Base-by-base conservation (phyloP, 1,140 invertebrate species). In the Drosophila truncata region DNA sequence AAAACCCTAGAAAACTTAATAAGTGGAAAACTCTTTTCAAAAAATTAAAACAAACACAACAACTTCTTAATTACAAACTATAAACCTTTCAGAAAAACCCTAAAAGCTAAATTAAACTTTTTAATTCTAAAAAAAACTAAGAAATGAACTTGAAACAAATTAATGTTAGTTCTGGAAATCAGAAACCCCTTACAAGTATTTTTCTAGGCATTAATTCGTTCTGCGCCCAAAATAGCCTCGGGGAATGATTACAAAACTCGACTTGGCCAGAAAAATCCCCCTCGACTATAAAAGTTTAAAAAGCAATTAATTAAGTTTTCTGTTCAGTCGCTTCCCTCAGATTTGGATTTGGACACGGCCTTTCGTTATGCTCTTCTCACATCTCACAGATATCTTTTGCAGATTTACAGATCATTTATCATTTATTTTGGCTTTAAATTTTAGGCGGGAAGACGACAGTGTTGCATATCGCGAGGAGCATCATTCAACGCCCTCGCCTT, bases 401-500 rank as follows among this genome's bases (percentile, higher is more conserved):
- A 29, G 71, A 69, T 70, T 70, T 70, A 69, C 52, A 55, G 52
- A 55, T 69, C 69, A 80, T 81, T 77, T 72, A 65, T 80, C 62
- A 67, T 79, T 63, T 44, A 14, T 27, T 13, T 41, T 9, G 46
- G 20, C 14, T 35, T 20, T 0, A n/a, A 14, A 27, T 27, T 63
- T 20, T 20, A 8, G 59, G 65, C 27, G 66, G 46, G 16, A 46
- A 57, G 11, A 39, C 11, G 6, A 7, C 27, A n/a, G 18, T 27
- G 29, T 67, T 69, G 67, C 67, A 42, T 55, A 46, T 27, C 37
- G 52, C 61, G 31, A 23, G 50, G 29, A 35, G 50, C 50, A 25
- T 46, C 46, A 83, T 52, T 72, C 50, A 81, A 84, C 82, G 82
- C 82, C 82, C 73, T 57, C 82, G 73, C 58, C 58, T 49, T 76